Evolutionary conservation across 1,140 invertebrate genomes (phyloP), one percentile per base, ranked within the genome.

Genomic region (Eriocheir sinensis): DNA sequence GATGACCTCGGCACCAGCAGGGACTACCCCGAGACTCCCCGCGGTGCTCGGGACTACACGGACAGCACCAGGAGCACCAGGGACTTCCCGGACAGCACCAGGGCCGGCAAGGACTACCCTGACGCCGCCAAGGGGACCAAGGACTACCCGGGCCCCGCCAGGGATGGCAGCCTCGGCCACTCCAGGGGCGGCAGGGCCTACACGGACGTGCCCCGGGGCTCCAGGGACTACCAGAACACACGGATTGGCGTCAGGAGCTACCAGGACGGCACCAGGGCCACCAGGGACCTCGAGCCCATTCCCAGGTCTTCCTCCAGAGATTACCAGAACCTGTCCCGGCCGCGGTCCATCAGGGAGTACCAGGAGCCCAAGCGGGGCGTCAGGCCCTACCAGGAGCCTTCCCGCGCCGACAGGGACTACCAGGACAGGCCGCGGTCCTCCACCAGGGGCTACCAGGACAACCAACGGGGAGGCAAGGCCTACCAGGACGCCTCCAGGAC

Each of bases 361-460:
- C 17, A 27, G 27, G 1, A 21, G 1, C 2, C 21, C 60, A n/a
- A 21, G 21, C 12, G 1, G 60, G 60, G n/a, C 1, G 60, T n/a
- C n/a, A n/a, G n/a, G n/a, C n/a, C n/a, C n/a, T n/a, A n/a, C n/a
- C n/a, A n/a, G n/a, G n/a, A n/a, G n/a, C n/a, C n/a, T n/a, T n/a
- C n/a, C 60, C 21, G 21, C n/a, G n/a, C 60, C 8, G 27, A 3
- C 60, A 53, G 48, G 48, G 48, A 53, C 12, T 72, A 72, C 60
- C 60, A 72, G 21, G 60, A 72, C 60, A 12, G 60, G 60, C 21
- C 21, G 21, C 17, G 21, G 21, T n/a, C 60, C 60, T 27, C 60
- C 60, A 72, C 60, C 60, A 72, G 60, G 60, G 27, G 60, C 60
- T 72, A 72, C 60, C 60, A 72, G 60, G 60, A 72, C 27, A 72